Conservation (phyloP, 2,797 vertebrate genomes). For the Amblyraja radiata region DNA sequence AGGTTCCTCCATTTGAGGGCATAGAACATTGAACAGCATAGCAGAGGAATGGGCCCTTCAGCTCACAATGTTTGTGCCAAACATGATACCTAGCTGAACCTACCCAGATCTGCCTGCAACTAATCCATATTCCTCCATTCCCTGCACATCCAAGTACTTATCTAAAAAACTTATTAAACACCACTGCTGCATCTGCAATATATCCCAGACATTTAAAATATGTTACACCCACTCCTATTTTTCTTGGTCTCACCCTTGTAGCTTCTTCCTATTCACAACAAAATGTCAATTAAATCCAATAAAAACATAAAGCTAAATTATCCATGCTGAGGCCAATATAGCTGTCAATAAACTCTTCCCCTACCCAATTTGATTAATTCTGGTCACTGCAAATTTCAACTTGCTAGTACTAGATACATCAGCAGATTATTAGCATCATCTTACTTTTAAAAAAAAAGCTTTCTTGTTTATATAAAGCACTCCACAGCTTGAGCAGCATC, state of each 20-base stretch:
- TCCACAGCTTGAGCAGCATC: no score
- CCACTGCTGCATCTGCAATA: no score
- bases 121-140: no score
- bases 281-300: neutral
- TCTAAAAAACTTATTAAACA: no score
- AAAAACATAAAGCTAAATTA: neutral
- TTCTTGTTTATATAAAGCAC: neutral
- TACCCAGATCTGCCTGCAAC: no score
- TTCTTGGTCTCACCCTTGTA: neutral
- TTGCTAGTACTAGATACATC: neutral
- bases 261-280: neutral
- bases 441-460: neutral
- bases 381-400: neutral
- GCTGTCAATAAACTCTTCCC: neutral
- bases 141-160: no score
- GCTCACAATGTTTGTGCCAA: no score
- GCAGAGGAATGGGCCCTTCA: no score
- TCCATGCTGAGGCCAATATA: neutral
- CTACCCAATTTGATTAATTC: neutral
- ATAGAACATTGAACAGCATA: no score
- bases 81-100: no score
- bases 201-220: neutral
- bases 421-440: neutral
- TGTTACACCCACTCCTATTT: neutral
- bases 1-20: neutral